phyloP scores from a whole-genome alignment of 2,888 invertebrate genomes.

The Nemapogon koenigi region DNA sequence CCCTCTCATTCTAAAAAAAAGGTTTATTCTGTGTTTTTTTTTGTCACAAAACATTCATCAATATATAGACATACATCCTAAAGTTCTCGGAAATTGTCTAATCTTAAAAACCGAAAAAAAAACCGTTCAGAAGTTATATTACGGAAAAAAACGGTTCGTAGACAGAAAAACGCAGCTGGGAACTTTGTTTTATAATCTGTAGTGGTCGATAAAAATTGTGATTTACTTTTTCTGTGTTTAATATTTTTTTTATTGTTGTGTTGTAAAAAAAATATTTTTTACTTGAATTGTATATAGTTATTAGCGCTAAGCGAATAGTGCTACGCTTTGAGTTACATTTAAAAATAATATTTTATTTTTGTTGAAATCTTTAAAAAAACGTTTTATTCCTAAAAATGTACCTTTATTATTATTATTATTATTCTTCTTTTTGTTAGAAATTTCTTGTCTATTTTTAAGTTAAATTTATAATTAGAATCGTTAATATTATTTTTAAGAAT shows the following conservation, averaged over 20 bases:
- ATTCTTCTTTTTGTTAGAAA: slow-evolving; percentile 38
- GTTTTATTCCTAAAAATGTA: slow-evolving; percentile 57
- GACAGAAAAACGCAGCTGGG: too few species aligned
- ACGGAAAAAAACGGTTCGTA: too few species aligned
- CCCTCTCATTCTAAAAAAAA: too few species aligned
- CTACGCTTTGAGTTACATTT: slow-evolving; percentile 32
- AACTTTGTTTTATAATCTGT: too few species aligned
- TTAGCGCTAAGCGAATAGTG: slow-evolving; percentile 42
- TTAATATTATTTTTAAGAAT: slow-evolving; percentile 32
- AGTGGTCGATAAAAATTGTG: too few species aligned
- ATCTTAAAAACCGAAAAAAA: too few species aligned
- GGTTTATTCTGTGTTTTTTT: not conserved
- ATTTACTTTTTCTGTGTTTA: slow-evolving; percentile 10
- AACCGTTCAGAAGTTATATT: too few species aligned
- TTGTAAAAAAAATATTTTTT: too few species aligned
- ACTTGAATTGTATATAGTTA: too few species aligned
- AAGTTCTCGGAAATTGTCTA: too few species aligned
- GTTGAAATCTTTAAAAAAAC: slow-evolving; percentile 44
- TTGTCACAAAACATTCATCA: too few species aligned
- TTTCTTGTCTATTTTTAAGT: slow-evolving; percentile 30
- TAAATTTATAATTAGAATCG: slow-evolving; percentile 31
- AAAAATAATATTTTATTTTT: slow-evolving; percentile 25
- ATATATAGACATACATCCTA: too few species aligned
- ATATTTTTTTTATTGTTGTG: slow-evolving; percentile 4
- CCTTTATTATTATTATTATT: slow-evolving; percentile 30